Conservation (phyloP, 2,888 invertebrate species). For the Acleris cristana region DNA sequence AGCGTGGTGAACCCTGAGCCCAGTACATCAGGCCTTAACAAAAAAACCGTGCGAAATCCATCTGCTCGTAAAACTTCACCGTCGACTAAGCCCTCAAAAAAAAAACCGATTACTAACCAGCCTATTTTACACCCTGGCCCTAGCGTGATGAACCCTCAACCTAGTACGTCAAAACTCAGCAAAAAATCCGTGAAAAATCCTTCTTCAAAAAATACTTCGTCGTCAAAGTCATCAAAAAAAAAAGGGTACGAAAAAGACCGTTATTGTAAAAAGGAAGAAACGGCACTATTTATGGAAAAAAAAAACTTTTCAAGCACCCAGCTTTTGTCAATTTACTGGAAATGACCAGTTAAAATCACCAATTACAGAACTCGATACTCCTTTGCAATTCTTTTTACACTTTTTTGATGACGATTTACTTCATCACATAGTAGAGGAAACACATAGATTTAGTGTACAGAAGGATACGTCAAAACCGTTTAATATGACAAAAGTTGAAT, state of each 20-base stretch:
- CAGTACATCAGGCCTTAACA: neutral
- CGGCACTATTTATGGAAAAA: slow-evolving; percentile 4
- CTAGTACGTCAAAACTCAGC: neutral
- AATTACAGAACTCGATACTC: neutral
- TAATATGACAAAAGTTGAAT: slow-evolving; percentile 26
- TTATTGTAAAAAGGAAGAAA: slow-evolving; percentile 9
- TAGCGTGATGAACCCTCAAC: too few relatives aligned
- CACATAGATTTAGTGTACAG: slow-evolving; percentile 32
- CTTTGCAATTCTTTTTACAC: slow-evolving; percentile 23
- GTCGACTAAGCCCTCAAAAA: too few relatives aligned
- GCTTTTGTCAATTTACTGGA: slow-evolving; percentile 3
- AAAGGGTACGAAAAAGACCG: neutral
- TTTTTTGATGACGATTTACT: slow-evolving; percentile 38
- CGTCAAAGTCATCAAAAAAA: neutral
- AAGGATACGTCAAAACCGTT: slow-evolving; percentile 33
- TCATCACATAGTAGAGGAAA: slow-evolving; percentile 34
- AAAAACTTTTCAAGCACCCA: neutral
- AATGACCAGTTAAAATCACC: neutral
- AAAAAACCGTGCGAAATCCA: too few relatives aligned
- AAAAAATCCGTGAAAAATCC: neutral
- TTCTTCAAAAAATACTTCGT: neutral
- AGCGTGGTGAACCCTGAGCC: neutral
- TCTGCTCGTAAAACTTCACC: too few relatives aligned
- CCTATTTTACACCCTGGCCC: too few relatives aligned
- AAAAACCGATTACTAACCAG: too few relatives aligned